Base-by-base conservation (phyloP, 2,113 vertebrate genomes). In the Atrichornis clamosus region DNA sequence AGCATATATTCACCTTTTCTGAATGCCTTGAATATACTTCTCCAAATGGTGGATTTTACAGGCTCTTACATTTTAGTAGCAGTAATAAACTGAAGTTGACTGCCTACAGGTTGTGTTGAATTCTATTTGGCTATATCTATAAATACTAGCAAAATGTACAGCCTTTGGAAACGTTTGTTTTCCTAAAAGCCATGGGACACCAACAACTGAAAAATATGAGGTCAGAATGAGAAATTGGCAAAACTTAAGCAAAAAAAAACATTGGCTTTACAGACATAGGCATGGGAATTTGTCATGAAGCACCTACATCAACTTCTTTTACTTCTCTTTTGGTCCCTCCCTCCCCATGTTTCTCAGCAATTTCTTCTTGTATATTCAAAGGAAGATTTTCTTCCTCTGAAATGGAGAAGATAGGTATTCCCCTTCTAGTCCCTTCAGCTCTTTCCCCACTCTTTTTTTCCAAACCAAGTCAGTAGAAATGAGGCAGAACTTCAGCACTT, bases 201-300 rank as follows among this genome's bases (percentile, higher is more conserved):
- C 15, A 37, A 60, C 27, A 56, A 52, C 83, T 17, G 26, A 85
- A 93, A 83, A 70, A 76, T 13, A 33, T 79, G 42, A 95, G 52
- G 64, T 93, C 96, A 87, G 93, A 96, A 94, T 42, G 52, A 95
- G 88, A 88, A 92, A 77, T 6, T 20, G 44, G 60, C 59, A 86
- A 91, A 76, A 84, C 56, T 77, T 35, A 70, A 44, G 37, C 22
- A 87, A 80, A n/a, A n/a, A n/a, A n/a, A n/a, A 94, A 56, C 21
- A 42, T 9, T 83, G 32, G 42, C 46, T 75, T 70, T 52, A 53
- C 16, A 72, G 32, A 64, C 11, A 55, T 2, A 68, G 37, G 49
- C 75, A 79, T 46, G n/a, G 27, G 30, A 91, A 74, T 50, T 60
- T 27, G 30, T 60, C 46, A 8, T 55, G 46, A 87, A 82, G 37